phyloP scores from a whole-genome alignment of 2,113 vertebrate genomes.

The Zootoca vivipara region DNA sequence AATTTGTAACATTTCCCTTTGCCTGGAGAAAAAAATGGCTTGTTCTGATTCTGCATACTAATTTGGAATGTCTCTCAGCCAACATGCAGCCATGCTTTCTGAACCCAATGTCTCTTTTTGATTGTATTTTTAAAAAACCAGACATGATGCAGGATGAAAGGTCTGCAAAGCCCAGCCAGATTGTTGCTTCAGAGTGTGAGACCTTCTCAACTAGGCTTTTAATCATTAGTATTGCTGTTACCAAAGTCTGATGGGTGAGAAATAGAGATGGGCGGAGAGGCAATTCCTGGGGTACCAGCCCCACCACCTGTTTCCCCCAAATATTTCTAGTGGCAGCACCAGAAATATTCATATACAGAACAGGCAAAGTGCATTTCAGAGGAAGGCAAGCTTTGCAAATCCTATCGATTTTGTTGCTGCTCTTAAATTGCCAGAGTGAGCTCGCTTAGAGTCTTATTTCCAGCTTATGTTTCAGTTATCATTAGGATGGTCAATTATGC shows the following conservation, averaged over 20 bases:
- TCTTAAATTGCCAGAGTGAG: not conserved
- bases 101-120: not conserved
- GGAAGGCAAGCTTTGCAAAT: not conserved
- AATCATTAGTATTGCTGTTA: not conserved
- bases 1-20: not conserved
- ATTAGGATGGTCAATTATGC: not conserved
- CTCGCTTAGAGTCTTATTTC: too few species aligned
- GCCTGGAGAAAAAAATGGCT: not conserved
- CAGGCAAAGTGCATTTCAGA: not conserved
- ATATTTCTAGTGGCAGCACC: not conserved
- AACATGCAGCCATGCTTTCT: not conserved
- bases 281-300: not conserved
- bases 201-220: not conserved
- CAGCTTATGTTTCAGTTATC: not conserved
- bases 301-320: not conserved
- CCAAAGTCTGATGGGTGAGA: not conserved
- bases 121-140: too few species aligned
- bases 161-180: not conserved
- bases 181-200: not conserved
- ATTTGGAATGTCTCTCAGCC: not conserved
- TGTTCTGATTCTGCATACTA: not conserved
- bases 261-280: not conserved
- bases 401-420: not conserved
- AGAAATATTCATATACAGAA: not conserved
- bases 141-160: not conserved